These are phyloP conservation scores for Gortyna flavago DNA, from an alignment of 2,888 invertebrate species.

Conservation along the genomic window DNA sequence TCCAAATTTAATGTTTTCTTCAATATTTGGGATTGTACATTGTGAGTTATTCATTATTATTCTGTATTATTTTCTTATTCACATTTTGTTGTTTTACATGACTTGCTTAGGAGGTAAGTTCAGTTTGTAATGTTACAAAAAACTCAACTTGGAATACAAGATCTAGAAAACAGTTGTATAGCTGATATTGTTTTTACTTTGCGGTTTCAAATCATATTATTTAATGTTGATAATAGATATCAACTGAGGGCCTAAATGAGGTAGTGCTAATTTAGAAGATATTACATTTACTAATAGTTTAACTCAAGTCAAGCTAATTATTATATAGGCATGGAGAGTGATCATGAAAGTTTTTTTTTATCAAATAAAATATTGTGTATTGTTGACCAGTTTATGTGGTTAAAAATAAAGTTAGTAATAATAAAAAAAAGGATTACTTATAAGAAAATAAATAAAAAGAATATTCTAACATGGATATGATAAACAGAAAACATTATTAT, in stretches of 20 bases:
- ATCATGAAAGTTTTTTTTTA: neutral
- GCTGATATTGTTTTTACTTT: neutral
- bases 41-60: no score
- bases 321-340: neutral
- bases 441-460: neutral
- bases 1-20: no score
- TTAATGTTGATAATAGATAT: neutral
- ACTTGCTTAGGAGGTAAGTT: constrained; percentile 41
- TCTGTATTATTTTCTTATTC: neutral
- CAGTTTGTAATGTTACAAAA: neutral
- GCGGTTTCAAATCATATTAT: neutral
- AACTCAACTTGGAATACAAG: neutral
- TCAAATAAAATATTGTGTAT: neutral
- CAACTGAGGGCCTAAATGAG: neutral
- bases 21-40: no score
- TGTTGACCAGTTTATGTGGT: neutral
- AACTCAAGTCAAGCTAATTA: neutral
- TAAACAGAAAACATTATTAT: neutral
- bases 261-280: neutral
- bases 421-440: no score
- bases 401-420: no score
- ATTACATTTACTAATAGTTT: neutral
- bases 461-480: no score
- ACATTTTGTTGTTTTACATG: constrained; percentile 22
- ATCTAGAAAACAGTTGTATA: neutral